A percentile compares a stretch with the other conserved stretches of the same genome.
These are phyloP conservation scores for Platichthys stellatus DNA, from an alignment of 2,113 vertebrate genomes.

Conservation along the genomic window DNA sequence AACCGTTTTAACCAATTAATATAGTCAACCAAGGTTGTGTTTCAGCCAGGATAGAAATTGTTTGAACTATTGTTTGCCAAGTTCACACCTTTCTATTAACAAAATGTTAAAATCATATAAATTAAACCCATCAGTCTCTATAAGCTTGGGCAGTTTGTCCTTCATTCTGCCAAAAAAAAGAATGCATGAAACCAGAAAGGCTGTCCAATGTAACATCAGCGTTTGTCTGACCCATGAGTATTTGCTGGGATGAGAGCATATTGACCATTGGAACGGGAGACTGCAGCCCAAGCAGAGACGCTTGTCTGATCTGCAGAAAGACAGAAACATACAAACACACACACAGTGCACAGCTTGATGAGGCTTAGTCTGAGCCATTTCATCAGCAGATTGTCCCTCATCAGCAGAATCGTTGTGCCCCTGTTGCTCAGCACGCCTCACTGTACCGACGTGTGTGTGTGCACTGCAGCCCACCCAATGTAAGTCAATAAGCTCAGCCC, in stretches of 20 bases:
- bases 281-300: background rate
- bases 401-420: conserved; percentile 69
- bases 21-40: background rate
- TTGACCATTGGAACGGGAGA: background rate
- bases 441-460: conserved; percentile 1
- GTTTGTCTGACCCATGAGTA: background rate
- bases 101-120: background rate
- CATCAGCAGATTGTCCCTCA: conserved; percentile 47
- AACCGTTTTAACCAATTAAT: no score
- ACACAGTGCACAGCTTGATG: conserved; percentile 41
- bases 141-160: background rate
- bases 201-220: background rate
- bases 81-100: background rate
- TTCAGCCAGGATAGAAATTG: background rate
- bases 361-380: conserved; percentile 49
- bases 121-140: background rate
- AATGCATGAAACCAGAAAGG: background rate
- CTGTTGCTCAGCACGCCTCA: conserved; percentile 51
- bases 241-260: background rate
- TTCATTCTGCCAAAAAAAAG: background rate
- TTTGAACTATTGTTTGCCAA: no score
- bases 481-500: conserved; percentile 45
- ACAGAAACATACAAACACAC: conserved; percentile 19
- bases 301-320: conserved; percentile 30
- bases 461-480: conserved; percentile 54